Evolutionary conservation across 2,113 vertebrate species (phyloP).

Genomic region (Pollimyrus isidori): DNA sequence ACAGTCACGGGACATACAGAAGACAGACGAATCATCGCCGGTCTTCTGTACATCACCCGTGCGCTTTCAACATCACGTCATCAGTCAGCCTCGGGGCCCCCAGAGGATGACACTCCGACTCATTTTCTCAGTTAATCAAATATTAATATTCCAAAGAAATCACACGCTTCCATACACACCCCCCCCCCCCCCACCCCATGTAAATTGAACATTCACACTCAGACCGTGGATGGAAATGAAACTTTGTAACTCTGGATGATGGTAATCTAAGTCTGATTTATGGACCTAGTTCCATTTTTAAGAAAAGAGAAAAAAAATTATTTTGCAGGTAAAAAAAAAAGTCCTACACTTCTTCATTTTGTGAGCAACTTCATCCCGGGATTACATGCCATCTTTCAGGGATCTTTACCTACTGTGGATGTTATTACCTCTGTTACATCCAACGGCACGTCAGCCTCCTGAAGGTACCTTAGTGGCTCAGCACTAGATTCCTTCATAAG

Average conservation of each 20-base stretch:
- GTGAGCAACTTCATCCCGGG: slow-evolving; percentile 5
- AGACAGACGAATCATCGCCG: neutral
- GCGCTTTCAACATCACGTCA: neutral
- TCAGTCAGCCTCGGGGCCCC: neutral
- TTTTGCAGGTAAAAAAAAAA: neutral
- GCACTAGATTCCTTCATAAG: neutral
- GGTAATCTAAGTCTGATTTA: neutral
- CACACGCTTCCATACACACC: neutral
- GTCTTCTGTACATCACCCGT: neutral
- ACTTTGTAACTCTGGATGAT: neutral
- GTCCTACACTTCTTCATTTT: neutral
- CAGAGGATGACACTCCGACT: neutral
- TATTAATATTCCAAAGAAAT: slow-evolving; percentile 9
- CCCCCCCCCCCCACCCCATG: neutral
- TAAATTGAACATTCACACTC: neutral
- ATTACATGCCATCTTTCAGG: neutral
- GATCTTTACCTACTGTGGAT: neutral
- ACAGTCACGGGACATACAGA: neutral
- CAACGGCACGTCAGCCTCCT: neutral
- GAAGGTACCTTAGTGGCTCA: neutral
- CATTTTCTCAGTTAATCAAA: neutral
- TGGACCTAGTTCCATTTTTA: neutral
- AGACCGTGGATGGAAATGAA: neutral
- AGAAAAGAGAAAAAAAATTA: neutral
- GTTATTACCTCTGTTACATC: slow-evolving; percentile 10